A percentile compares a stretch with the other conserved stretches of the same genome.
These are phyloP conservation scores for Sebastes iracundus DNA, from an alignment of 2,797 vertebrate genomes.

Conservation along the genomic window DNA sequence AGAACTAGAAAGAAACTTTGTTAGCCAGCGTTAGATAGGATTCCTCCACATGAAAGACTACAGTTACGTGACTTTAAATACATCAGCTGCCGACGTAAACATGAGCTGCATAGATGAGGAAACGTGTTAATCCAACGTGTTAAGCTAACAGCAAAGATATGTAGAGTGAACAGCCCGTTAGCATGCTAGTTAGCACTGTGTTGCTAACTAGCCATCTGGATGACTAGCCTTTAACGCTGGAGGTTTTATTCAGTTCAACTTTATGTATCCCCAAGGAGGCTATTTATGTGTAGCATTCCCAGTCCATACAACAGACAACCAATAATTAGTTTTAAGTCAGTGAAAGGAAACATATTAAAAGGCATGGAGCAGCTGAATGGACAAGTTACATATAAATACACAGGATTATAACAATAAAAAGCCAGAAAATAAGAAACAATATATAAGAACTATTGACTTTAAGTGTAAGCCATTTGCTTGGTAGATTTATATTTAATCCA, in stretches of 20 bases:
- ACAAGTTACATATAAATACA: no score
- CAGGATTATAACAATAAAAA: rapidly evolving
- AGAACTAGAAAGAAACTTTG: slow-evolving; percentile 65
- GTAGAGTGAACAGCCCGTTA: slow-evolving; percentile 49
- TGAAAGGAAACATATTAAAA: no score
- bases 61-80: neutral
- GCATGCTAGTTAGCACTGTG: slow-evolving; percentile 20
- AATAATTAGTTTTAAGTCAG: no score
- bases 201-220: neutral
- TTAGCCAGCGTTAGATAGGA: neutral
- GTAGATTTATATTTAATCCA: rapidly evolving
- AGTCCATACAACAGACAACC: no score
- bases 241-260: neutral
- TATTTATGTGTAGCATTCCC: no score
- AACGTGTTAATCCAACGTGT: neutral
- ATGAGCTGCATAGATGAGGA: rapidly evolving
- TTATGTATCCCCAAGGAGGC: no score
- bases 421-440: no score
- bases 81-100: neutral
- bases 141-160: slow-evolving; percentile 8
- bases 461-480: no score
- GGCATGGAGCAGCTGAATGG: no score
- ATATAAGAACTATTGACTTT: no score
- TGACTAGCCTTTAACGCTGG: neutral
- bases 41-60: neutral